Conservation (phyloP, 1,140 invertebrate species). For the Campoletis sonorensis region DNA sequence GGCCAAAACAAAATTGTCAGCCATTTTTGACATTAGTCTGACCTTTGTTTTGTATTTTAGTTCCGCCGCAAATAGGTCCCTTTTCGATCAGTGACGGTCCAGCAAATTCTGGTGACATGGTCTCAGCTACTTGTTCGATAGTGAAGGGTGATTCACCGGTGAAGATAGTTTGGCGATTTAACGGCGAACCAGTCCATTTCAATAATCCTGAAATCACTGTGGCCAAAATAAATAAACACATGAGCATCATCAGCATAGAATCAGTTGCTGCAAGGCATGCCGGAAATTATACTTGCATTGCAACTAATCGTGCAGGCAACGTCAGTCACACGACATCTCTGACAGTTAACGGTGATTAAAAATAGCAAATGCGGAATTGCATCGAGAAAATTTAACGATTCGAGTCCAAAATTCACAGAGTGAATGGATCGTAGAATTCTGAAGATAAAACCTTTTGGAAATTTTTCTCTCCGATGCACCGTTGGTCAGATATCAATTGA, state of each 20-base stretch:
- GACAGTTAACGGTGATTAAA: slow-evolving; percentile 83
- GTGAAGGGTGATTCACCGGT: slow-evolving; percentile 87
- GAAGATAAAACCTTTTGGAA: no score
- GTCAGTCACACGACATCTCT: slow-evolving; percentile 83
- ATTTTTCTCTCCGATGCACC: neutral
- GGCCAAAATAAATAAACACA: slow-evolving; percentile 84
- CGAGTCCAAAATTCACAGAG: no score
- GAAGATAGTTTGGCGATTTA: slow-evolving; percentile 86
- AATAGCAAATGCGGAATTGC: neutral
- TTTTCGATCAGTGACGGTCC: slow-evolving; percentile 87
- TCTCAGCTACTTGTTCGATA: slow-evolving; percentile 86
- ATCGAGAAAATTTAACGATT: neutral
- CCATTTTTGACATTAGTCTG: neutral
- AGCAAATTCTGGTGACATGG: slow-evolving; percentile 87
- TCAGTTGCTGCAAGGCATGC: slow-evolving; percentile 85
- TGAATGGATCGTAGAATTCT: no score
- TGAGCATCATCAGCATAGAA: slow-evolving; percentile 87
- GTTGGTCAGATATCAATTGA: no score
- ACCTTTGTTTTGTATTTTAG: slow-evolving; percentile 75
- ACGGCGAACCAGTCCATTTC: slow-evolving; percentile 80
- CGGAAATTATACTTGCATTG: slow-evolving; percentile 89
- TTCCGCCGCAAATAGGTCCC: slow-evolving; percentile 86
- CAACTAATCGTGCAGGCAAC: slow-evolving; percentile 84
- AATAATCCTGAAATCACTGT: slow-evolving; percentile 83
- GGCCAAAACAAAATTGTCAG: neutral